Percentiles rank a stretch among this genome's conserved stretches.
phyloP scores from a whole-genome alignment of 2,797 vertebrate genomes.

The Sebastes minor region DNA sequence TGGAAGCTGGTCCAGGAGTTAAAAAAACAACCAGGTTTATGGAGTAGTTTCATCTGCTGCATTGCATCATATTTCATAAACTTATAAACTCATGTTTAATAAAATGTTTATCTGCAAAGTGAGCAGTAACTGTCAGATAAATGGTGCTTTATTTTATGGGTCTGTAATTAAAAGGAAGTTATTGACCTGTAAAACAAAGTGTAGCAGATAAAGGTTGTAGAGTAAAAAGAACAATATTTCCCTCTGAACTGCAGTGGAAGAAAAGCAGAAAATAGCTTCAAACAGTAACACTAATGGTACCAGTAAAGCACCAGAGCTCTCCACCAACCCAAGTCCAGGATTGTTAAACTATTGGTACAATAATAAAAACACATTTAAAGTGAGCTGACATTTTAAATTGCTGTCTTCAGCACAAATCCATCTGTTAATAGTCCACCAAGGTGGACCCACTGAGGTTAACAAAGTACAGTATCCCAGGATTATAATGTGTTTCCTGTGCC shows the following conservation, averaged over 20 bases:
- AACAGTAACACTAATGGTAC: not conserved
- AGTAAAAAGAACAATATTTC: not conserved
- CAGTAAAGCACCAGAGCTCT: not conserved
- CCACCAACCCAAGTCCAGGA: not conserved
- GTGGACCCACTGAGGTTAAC: not conserved
- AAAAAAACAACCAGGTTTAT: not conserved
- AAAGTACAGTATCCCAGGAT: not conserved
- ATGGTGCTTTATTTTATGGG: not conserved
- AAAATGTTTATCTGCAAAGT: not conserved
- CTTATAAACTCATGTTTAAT: not conserved
- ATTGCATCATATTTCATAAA: not conserved
- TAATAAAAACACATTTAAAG: not conserved
- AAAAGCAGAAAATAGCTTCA: not conserved
- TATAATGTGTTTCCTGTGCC: not conserved
- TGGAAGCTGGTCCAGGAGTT: not conserved
- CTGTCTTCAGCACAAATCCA: not conserved
- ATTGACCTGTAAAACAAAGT: not conserved
- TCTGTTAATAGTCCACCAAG: not conserved
- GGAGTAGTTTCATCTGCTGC: not conserved
- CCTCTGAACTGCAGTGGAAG: not conserved
- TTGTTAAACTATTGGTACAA: not conserved
- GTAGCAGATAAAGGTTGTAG: not conserved
- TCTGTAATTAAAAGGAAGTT: not conserved
- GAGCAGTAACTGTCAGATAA: not conserved
- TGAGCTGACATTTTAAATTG: not conserved